Evolutionary conservation across 2,888 invertebrate species (phyloP), one percentile per base, ranked within the genome.

Genomic region (Bruchidius siliquastri): DNA sequence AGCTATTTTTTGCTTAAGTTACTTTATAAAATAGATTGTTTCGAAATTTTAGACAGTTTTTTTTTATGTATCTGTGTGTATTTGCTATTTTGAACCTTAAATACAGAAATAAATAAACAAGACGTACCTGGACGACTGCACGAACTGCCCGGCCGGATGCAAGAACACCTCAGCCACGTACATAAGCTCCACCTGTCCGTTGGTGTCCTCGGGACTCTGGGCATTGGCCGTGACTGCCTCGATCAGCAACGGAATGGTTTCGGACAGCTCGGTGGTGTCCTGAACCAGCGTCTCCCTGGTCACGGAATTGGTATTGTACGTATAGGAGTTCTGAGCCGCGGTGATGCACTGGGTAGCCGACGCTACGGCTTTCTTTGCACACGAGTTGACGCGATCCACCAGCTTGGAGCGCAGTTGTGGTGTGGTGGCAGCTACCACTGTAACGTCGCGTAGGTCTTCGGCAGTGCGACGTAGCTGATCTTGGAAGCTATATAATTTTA

Each of bases 331-430:
- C 79, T 96, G 94, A 0, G 96, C 93, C 0, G 97, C 94, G 0
- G 95, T 93, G 78, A 98, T 93, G 80, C 96, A 93, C 84, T 98
- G 98, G 0, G 96, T 96, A 0, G 96, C 96, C 73, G 95, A 93
- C 0, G 96, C 92, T 0, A 96, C 94, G 0, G 96, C 95, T 80
- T 94, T 93, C 77, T 94, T 93, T 0, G 96, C 96, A 77, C 94
- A 94, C 82, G 91, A 90, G 84, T 90, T 89, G 0, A 91, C 86
- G 72, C 90, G 88, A 79, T 91, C 90, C 22, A 94, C 91, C n/a
- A 94, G 86, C 83, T 91, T 94, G 79, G 89, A 91, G 82, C 92
- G 92, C 82, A 91, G 89, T 0, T 93, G 93, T 21, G 94, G 94
- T 0, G 91, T 91, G 30, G 89, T 89, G 0, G 95, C 94, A 71